Evolutionary conservation across 2,888 invertebrate genomes (phyloP).

Genomic region (Amphipyra berbera): DNA sequence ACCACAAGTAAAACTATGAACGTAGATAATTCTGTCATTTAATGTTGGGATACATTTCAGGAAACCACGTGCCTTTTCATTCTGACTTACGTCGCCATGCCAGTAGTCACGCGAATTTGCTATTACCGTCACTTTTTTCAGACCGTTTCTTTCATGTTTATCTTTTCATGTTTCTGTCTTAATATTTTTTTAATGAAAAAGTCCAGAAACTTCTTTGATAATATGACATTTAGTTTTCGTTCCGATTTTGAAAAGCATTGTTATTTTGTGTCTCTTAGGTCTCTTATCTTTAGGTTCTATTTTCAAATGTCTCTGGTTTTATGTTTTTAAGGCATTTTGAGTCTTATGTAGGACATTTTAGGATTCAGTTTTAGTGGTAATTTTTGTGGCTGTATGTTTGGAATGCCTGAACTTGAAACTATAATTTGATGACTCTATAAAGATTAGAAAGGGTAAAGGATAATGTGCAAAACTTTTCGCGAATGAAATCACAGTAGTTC

Average conservation of each 20-base stretch:
- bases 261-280: no score
- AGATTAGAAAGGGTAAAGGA: conserved; percentile 3
- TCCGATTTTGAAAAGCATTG: no score
- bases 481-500: conserved; percentile 10
- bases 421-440: conserved; percentile 12
- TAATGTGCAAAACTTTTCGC: conserved; percentile 22
- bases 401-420: conserved; percentile 18
- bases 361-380: neutral
- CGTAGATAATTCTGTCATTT: conserved; percentile 9
- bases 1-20: neutral
- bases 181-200: conserved; percentile 8
- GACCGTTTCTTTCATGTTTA: conserved; percentile 32
- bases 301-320: no score
- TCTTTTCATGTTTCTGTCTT: conserved; percentile 28
- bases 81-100: conserved; percentile 32
- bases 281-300: no score
- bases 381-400: conserved; percentile 7
- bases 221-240: neutral
- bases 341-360: neutral
- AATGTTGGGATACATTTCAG: conserved; percentile 23
- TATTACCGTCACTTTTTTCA: conserved; percentile 44
- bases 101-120: conserved; percentile 52
- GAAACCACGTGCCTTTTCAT: conserved; percentile 43
- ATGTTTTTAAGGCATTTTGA: no score
- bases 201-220: conserved; percentile 20